phyloP scores from a whole-genome alignment of 2,797 vertebrate species.

The Karalla daura region DNA sequence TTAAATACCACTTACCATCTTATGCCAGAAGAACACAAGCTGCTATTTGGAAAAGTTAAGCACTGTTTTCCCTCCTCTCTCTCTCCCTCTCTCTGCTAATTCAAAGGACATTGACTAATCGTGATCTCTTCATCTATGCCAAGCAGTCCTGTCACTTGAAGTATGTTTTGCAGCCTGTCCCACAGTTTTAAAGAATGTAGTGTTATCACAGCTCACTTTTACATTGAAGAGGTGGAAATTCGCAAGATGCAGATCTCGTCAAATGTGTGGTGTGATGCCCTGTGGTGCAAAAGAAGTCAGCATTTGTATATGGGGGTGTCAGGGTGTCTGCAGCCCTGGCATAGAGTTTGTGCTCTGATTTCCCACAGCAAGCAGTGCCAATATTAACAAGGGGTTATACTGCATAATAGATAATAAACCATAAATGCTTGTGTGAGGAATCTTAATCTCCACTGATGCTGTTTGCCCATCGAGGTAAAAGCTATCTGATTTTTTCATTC shows the following conservation, averaged over 20 bases:
- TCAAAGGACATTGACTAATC: constrained; percentile 51
- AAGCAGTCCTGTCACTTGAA: constrained; percentile 17
- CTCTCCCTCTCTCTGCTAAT: constrained; percentile 23
- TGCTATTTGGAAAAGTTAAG: constrained; percentile 17
- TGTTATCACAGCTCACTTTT: constrained; percentile 13
- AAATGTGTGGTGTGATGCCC: neutral
- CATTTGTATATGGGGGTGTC: neutral
- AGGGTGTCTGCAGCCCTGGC: no score
- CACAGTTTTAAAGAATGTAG: constrained; percentile 9
- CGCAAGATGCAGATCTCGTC: neutral
- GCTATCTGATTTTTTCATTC: neutral
- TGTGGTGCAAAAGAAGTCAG: neutral
- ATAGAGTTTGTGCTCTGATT: no score
- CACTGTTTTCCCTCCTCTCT: neutral
- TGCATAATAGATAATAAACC: no score
- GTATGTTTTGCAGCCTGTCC: constrained; percentile 10
- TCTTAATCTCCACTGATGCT: neutral
- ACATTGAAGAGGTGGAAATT: neutral
- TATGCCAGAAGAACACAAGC: neutral
- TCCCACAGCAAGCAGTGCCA: no score
- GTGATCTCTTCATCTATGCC: constrained; percentile 43
- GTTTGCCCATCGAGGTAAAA: neutral
- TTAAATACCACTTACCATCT: neutral
- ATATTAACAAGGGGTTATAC: neutral
- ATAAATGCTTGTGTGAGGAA: neutral